Evolutionary conservation across 2,113 vertebrate species (phyloP).

Genomic region (Gopherus flavomarginatus): DNA sequence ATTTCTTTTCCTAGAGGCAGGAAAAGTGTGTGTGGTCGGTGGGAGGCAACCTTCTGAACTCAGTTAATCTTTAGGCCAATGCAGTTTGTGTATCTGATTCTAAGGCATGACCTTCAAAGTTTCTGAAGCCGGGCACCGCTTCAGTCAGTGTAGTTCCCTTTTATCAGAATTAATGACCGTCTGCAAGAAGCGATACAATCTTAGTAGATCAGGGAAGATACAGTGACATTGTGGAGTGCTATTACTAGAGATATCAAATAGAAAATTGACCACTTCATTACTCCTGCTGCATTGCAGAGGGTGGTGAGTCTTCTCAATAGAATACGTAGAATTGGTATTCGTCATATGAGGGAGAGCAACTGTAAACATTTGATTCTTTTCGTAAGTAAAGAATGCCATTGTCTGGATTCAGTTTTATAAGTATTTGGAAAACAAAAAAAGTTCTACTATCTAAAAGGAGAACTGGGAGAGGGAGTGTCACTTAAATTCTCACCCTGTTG

Average conservation of each 20-base stretch:
- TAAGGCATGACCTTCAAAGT: slow-evolving; percentile 32
- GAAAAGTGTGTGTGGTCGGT: accelerated
- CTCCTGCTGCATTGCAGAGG: not conserved
- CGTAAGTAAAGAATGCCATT: not conserved
- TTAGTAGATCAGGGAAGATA: not conserved
- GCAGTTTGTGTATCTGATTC: not conserved
- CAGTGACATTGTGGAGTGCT: not conserved
- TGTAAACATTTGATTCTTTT: not conserved
- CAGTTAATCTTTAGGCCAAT: not conserved
- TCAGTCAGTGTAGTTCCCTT: not conserved
- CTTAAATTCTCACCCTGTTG: not conserved
- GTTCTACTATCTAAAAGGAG: not conserved
- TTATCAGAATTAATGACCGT: slow-evolving; percentile 49
- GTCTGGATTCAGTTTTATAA: not conserved
- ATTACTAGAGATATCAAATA: slow-evolving; percentile 5
- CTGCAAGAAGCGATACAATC: not conserved
- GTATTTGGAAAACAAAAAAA: not conserved
- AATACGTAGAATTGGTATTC: not conserved
- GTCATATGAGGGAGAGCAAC: not conserved
- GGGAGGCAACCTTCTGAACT: not conserved
- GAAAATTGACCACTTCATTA: slow-evolving; percentile 29
- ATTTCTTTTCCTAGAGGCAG: not conserved
- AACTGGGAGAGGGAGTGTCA: not conserved
- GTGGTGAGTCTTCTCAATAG: not conserved
- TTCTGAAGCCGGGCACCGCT: not conserved